These are phyloP conservation scores for Microcaecilia unicolor DNA, from an alignment of 2,797 vertebrate species.

Conservation along the genomic window DNA sequence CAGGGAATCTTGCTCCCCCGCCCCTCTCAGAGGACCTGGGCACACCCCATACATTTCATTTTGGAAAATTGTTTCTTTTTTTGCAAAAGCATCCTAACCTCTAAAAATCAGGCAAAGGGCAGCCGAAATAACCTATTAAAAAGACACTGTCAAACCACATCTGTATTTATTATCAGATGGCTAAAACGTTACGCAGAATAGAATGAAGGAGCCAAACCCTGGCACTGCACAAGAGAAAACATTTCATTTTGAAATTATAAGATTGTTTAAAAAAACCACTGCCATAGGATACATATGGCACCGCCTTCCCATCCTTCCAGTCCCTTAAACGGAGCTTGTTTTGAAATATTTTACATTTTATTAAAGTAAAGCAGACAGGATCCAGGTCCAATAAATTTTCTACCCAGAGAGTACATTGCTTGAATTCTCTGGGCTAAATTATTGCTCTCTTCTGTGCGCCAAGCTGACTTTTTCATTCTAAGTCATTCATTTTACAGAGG, in stretches of 20 bases:
- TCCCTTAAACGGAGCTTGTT: conserved; percentile 46
- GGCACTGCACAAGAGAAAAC: conserved; percentile 14
- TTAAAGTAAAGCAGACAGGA: conserved; percentile 44
- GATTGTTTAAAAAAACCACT: conserved; percentile 35
- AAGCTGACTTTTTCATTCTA: conserved; percentile 22
- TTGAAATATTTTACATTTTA: conserved; percentile 50
- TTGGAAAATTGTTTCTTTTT: too few relatives aligned
- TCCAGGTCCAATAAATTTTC: conserved; percentile 49
- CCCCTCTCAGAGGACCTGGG: too few relatives aligned
- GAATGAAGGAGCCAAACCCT: conserved; percentile 5
- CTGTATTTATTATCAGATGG: too few relatives aligned
- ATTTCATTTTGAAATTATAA: conserved; percentile 16
- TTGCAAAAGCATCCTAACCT: too few relatives aligned
- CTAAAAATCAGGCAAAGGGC: too few relatives aligned
- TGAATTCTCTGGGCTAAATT: conserved; percentile 38
- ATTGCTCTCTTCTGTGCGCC: conserved; percentile 35
- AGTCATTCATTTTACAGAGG: conserved; percentile 26
- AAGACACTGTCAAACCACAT: too few relatives aligned
- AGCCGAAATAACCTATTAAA: too few relatives aligned
- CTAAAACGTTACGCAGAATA: too few relatives aligned
- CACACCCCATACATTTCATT: too few relatives aligned
- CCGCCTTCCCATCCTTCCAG: too few relatives aligned
- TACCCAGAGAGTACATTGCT: conserved; percentile 37
- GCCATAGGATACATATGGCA: too few relatives aligned
- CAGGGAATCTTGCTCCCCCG: too few relatives aligned